phyloP scores from a whole-genome alignment of 1,140 invertebrate genomes.

The Danaus melanippus region DNA sequence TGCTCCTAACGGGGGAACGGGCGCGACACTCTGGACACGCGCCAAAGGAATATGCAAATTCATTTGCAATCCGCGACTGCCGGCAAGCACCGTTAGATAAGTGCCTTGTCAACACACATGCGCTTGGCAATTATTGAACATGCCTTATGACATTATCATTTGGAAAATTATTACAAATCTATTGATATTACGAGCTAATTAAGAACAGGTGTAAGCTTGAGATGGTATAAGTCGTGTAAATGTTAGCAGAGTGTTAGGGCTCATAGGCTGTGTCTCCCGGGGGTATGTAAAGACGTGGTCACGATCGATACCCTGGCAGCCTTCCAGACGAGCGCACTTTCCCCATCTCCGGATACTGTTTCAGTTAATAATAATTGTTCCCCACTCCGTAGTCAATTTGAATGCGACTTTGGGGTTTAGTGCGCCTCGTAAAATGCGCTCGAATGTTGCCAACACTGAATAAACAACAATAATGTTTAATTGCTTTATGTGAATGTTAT shows the following conservation, averaged over 20 bases:
- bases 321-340: constrained; percentile 17
- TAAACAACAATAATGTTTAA: too few species aligned
- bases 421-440: too few species aligned
- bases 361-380: too few species aligned
- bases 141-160: constrained; percentile 5
- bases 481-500: too few species aligned
- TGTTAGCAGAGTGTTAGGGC: not conserved
- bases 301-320: constrained; percentile 32
- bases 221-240: too few species aligned
- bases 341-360: constrained; percentile 9
- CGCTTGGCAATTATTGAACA: constrained; percentile 18
- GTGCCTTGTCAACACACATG: constrained; percentile 39
- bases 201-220: too few species aligned
- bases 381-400: too few species aligned
- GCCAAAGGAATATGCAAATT: constrained; percentile 54
- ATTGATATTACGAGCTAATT: too few species aligned
- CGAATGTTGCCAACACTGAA: too few species aligned
- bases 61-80: constrained; percentile 46
- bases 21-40: constrained; percentile 32
- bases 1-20: constrained; percentile 25
- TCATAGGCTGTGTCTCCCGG: constrained; percentile 16
- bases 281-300: constrained; percentile 13
- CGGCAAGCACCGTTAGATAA: constrained; percentile 32
- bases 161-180: not conserved
- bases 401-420: too few species aligned